These are phyloP conservation scores for Sebastes hopkinsi DNA, from an alignment of 2,797 vertebrate species.

Conservation along the genomic window DNA sequence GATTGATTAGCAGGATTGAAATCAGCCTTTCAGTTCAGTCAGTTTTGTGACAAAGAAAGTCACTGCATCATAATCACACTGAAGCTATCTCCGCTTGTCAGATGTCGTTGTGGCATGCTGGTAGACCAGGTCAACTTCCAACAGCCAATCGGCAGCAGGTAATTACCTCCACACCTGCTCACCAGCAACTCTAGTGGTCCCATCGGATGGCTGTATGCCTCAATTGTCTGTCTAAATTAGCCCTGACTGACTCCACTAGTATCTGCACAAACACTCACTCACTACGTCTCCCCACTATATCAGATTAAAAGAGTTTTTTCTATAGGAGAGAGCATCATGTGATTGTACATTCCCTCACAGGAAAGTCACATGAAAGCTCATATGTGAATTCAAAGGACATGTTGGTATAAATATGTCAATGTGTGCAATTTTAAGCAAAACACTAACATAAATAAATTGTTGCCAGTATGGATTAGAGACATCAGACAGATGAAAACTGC, in stretches of 20 bases:
- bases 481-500: neutral
- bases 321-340: neutral
- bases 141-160: constrained; percentile 27
- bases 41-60: neutral
- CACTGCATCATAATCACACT: neutral
- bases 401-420: neutral
- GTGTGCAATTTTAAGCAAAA: neutral
- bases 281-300: neutral
- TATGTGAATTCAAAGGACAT: neutral
- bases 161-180: constrained; percentile 49
- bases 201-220: constrained; percentile 8
- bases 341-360: neutral
- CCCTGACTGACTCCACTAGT: neutral
- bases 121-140: neutral
- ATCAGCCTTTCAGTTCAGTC: neutral
- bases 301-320: neutral
- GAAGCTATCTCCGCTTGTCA: neutral
- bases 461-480: neutral
- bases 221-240: constrained; percentile 16
- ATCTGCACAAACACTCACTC: neutral
- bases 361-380: neutral
- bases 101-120: neutral
- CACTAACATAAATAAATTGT: neutral
- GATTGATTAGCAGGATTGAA: neutral
- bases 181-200: neutral